Conservation (phyloP, 2,113 vertebrate species). For the Herpailurus yagouaroundi region DNA sequence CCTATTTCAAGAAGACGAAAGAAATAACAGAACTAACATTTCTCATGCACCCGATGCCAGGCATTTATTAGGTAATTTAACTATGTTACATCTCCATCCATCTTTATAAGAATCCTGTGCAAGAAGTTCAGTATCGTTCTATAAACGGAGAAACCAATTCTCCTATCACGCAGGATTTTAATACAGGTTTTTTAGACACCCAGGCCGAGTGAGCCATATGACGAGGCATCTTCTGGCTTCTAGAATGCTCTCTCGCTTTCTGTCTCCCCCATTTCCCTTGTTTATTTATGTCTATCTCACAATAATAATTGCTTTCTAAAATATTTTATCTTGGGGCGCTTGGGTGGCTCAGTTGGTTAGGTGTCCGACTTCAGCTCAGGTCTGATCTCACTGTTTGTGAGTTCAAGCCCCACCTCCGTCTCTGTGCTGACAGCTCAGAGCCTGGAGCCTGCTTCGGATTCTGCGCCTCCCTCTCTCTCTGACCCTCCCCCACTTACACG, state of each 20-base stretch:
- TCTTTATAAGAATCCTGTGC: not conserved
- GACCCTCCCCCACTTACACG: too few species aligned
- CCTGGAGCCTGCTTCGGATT: too few species aligned
- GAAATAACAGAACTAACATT: not conserved
- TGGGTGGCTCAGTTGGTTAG: too few species aligned
- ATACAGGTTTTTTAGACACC: not conserved
- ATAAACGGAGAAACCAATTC: not conserved
- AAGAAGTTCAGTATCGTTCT: not conserved
- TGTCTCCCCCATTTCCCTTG: not conserved
- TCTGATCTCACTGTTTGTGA: too few species aligned
- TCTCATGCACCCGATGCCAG: not conserved
- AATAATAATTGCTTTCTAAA: constrained; percentile 16
- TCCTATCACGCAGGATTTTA: not conserved
- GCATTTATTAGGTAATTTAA: not conserved
- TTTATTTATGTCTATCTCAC: not conserved
- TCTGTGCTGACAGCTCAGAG: too few species aligned
- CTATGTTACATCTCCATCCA: not conserved
- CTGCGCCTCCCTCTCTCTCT: too few species aligned
- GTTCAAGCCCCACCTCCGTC: too few species aligned
- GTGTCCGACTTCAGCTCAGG: too few species aligned
- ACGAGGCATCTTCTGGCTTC: not conserved
- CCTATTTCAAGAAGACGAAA: not conserved
- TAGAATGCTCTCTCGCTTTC: not conserved
- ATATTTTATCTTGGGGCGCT: not conserved
- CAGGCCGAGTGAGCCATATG: not conserved